Percentiles rank a stretch among this genome's conserved stretches.
Evolutionary conservation across 2,797 vertebrate species (phyloP).

Genomic region (Syndactyla subalaris): DNA sequence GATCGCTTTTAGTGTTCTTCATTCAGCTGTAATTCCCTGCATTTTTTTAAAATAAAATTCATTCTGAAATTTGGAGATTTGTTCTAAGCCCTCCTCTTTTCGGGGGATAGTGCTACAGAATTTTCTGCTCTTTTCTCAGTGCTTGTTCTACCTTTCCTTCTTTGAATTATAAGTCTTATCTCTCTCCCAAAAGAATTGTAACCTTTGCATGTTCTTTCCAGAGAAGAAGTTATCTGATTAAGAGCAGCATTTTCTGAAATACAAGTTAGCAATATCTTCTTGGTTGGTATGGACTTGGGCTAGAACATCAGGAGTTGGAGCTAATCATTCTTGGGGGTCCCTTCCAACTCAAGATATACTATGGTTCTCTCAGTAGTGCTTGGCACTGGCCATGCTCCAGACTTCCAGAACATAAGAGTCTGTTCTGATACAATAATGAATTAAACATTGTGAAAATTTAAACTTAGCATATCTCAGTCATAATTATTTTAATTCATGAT

Average conservation of each 20-base stretch:
- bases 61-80: background rate
- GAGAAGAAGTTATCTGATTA: background rate
- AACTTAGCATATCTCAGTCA: background rate
- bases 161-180: background rate
- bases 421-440: background rate
- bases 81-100: background rate
- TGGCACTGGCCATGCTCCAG: background rate
- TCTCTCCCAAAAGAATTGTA: background rate
- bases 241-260: background rate
- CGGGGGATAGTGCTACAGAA: background rate
- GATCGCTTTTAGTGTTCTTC: background rate
- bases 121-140: background rate
- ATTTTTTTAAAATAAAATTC: background rate
- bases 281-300: background rate
- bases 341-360: background rate
- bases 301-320: background rate
- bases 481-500: conserved; percentile 16
- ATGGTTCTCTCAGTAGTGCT: background rate
- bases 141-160: background rate
- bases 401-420: background rate
- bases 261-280: background rate
- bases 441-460: background rate
- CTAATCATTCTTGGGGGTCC: background rate
- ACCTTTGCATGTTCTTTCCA: background rate
- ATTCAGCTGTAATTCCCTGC: background rate